A percentile compares a stretch with the other conserved stretches of the same genome.
Evolutionary conservation across 2,888 invertebrate genomes (phyloP).

Genomic region (Agapetus fuscipes): DNA sequence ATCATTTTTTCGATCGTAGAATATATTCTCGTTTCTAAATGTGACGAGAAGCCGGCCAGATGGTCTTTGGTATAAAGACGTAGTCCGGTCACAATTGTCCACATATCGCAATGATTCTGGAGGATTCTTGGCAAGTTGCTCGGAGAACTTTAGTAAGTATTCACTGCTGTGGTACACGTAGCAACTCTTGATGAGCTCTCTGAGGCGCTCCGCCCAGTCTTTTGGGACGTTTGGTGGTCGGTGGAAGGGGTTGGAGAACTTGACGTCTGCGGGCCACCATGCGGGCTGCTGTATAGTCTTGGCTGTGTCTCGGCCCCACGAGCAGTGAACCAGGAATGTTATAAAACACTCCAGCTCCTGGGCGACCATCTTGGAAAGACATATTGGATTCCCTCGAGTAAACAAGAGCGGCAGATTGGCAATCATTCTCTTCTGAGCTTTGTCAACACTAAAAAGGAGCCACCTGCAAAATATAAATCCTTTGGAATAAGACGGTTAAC

Average conservation of each 20-base stretch:
- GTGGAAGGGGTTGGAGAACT: constrained; percentile 53
- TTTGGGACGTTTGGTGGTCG: constrained; percentile 38
- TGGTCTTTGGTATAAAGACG: constrained; percentile 57
- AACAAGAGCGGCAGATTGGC: constrained; percentile 65
- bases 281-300: constrained; percentile 51
- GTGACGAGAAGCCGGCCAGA: constrained; percentile 60
- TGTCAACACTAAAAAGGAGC: too few relatives aligned
- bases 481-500: too few relatives aligned
- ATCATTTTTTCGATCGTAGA: constrained; percentile 31
- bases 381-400: constrained; percentile 60
- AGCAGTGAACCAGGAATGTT: constrained; percentile 68
- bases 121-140: constrained; percentile 56
- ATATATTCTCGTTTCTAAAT: constrained; percentile 66
- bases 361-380: constrained; percentile 51
- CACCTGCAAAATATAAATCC: too few relatives aligned
- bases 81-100: constrained; percentile 63
- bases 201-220: constrained; percentile 54
- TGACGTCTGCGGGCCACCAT: constrained; percentile 62
- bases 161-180: constrained; percentile 64
- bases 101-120: constrained; percentile 55
- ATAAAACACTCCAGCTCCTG: constrained; percentile 59
- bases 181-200: constrained; percentile 56
- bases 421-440: too few relatives aligned
- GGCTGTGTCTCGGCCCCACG: constrained; percentile 53
- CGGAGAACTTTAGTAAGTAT: constrained; percentile 60